Percentiles rank a stretch among this genome's conserved stretches.
Conservation (phyloP, 2,888 invertebrate genomes). For the Xanthorhoe spadicearia region DNA sequence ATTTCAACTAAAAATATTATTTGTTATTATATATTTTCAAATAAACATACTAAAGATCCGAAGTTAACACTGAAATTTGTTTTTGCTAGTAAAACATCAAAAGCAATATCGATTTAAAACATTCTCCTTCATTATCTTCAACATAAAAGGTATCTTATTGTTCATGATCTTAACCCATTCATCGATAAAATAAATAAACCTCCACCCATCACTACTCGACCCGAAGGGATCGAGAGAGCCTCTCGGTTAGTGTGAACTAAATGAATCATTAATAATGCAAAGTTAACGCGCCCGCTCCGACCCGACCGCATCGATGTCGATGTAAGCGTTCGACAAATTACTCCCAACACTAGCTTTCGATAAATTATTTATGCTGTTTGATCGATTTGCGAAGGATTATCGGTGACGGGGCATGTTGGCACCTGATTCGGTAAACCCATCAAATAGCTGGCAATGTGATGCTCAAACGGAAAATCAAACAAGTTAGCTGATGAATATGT, state of each 20-base stretch:
- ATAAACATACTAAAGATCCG: no score
- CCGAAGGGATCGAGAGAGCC: slow-evolving; percentile 76
- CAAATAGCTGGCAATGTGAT: slow-evolving; percentile 22
- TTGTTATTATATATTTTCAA: no score
- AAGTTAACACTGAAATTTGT: no score
- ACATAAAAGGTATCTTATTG: not conserved
- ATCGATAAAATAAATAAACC: slow-evolving; percentile 19
- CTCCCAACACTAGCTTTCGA: slow-evolving; percentile 60
- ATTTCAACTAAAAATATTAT: no score
- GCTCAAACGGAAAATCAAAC: slow-evolving; percentile 37
- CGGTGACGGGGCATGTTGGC: slow-evolving; percentile 36
- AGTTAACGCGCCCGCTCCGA: slow-evolving; percentile 70
- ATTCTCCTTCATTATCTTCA: no score
- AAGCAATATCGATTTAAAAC: no score
- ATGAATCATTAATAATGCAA: slow-evolving; percentile 85
- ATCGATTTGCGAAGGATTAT: slow-evolving; percentile 46
- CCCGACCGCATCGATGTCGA: slow-evolving; percentile 70
- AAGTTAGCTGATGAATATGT: slow-evolving; percentile 33
- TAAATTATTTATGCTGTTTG: slow-evolving; percentile 56
- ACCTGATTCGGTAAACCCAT: slow-evolving; percentile 31
- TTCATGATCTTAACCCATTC: not conserved
- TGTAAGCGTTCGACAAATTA: slow-evolving; percentile 47
- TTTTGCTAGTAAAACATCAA: no score
- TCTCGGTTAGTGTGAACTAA: slow-evolving; percentile 84
- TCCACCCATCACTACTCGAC: slow-evolving; percentile 62